A percentile compares a stretch with the other conserved stretches of the same genome.
phyloP scores from a whole-genome alignment of 2,888 invertebrate genomes.

The Ptilodon capucinus region DNA sequence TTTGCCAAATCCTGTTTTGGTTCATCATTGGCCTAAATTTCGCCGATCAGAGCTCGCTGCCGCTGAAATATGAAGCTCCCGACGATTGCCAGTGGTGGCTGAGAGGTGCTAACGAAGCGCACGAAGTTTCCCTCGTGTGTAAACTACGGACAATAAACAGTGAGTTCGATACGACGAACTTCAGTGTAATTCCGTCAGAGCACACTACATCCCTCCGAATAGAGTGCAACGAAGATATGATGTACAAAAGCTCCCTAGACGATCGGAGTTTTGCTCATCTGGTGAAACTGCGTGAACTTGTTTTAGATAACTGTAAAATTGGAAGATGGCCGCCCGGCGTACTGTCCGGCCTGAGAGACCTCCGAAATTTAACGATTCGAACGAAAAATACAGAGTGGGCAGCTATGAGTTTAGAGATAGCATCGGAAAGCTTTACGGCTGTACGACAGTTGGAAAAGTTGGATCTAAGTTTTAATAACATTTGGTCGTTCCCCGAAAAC shows the following conservation, averaged over 20 bases:
- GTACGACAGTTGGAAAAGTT: slow-evolving; percentile 91
- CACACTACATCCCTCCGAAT: slow-evolving; percentile 90
- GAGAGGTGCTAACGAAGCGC: slow-evolving; percentile 82
- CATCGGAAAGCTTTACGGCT: slow-evolving; percentile 89
- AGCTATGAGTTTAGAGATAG: slow-evolving; percentile 91
- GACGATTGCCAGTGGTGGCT: slow-evolving; percentile 93
- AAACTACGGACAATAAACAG: slow-evolving; percentile 92
- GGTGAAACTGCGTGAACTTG: slow-evolving; percentile 89
- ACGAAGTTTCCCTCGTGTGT: slow-evolving; percentile 90
- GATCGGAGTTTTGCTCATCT: slow-evolving; percentile 91
- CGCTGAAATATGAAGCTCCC: slow-evolving; percentile 89
- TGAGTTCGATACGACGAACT: slow-evolving; percentile 94
- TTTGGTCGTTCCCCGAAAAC: slow-evolving; percentile 94
- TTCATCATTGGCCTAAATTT: slow-evolving; percentile 70
- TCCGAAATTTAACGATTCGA: slow-evolving; percentile 92
- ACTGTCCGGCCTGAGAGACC: slow-evolving; percentile 89
- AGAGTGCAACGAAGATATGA: slow-evolving; percentile 90
- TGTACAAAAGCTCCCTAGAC: slow-evolving; percentile 90
- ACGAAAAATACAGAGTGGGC: slow-evolving; percentile 94
- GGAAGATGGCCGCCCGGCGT: slow-evolving; percentile 91
- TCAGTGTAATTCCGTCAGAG: slow-evolving; percentile 92
- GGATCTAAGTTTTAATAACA: slow-evolving; percentile 93
- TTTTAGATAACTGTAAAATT: slow-evolving; percentile 93
- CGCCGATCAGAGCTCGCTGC: slow-evolving; percentile 75
- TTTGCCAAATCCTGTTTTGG: slow-evolving; percentile 71